phyloP scores from a whole-genome alignment of 92 coral and sea anemone genomes.

The Phenganax subtilis region DNA sequence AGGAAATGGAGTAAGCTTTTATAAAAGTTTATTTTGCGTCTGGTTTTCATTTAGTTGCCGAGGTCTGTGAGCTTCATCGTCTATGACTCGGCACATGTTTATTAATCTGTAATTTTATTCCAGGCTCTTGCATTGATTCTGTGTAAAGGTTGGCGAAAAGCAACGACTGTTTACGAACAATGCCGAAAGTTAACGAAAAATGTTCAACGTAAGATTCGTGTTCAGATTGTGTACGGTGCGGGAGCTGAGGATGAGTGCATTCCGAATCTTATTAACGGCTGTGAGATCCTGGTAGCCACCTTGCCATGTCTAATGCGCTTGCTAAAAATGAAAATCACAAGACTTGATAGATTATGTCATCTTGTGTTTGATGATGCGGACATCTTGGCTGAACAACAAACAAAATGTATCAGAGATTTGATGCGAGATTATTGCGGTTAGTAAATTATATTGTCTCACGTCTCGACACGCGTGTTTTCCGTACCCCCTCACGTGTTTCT shows the following conservation, averaged over 20 bases:
- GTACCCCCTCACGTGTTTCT: neutral
- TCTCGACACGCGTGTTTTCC: neutral
- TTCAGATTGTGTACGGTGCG: slow-evolving; percentile 64
- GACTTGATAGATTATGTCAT: slow-evolving; percentile 73
- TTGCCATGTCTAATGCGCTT: slow-evolving; percentile 80
- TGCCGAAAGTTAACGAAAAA: slow-evolving; percentile 51
- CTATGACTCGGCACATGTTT: no score
- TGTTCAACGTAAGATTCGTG: slow-evolving; percentile 52
- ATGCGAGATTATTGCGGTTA: slow-evolving; percentile 67
- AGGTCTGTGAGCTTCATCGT: no score
- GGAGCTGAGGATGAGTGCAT: slow-evolving; percentile 80
- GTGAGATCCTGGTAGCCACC: slow-evolving; percentile 84
- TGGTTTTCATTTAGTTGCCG: no score
- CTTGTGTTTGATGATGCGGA: slow-evolving; percentile 81
- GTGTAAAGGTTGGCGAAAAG: slow-evolving; percentile 62
- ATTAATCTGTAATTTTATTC: neutral
- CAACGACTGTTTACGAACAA: slow-evolving; percentile 50
- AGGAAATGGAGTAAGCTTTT: slow-evolving; percentile 71
- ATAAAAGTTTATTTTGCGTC: neutral
- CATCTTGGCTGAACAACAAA: slow-evolving; percentile 72
- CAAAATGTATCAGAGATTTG: slow-evolving; percentile 67
- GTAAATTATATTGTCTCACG: neutral
- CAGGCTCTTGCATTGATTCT: slow-evolving; percentile 75
- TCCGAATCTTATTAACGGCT: slow-evolving; percentile 71
- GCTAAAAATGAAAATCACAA: slow-evolving; percentile 62